Conservation (phyloP, 2,113 vertebrate genomes). For the Prunella fulvescens region DNA sequence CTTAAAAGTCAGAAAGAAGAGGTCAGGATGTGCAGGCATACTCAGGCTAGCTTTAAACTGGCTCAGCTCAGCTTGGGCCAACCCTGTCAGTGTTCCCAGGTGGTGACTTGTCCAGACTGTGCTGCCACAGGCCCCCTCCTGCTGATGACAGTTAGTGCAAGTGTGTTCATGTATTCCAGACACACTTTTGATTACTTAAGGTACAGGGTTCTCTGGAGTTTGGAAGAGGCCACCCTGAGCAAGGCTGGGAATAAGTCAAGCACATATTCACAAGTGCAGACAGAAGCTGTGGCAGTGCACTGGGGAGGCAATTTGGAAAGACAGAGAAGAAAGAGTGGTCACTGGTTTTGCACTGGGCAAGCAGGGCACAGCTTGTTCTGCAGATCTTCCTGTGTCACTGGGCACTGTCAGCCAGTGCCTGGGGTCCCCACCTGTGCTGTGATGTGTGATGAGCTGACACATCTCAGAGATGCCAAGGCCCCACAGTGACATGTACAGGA, state of each 20-base stretch:
- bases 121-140: neutral
- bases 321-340: neutral
- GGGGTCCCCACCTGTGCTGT: rapidly evolving
- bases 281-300: neutral
- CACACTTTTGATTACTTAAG: neutral
- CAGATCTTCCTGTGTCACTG: neutral
- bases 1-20: neutral
- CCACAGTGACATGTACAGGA: neutral
- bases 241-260: neutral
- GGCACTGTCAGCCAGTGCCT: neutral
- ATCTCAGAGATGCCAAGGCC: neutral
- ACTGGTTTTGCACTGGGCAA: neutral
- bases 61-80: neutral
- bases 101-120: neutral
- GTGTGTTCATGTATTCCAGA: neutral
- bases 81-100: neutral
- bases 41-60: neutral
- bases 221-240: neutral
- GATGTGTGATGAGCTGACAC: neutral
- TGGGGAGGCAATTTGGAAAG: neutral
- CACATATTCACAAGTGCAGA: neutral
- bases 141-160: neutral
- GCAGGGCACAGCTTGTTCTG: neutral
- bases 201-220: neutral
- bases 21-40: neutral